Evolutionary conservation across 2,888 invertebrate species (phyloP).

Genomic region (Disparrhopalites patrizii): DNA sequence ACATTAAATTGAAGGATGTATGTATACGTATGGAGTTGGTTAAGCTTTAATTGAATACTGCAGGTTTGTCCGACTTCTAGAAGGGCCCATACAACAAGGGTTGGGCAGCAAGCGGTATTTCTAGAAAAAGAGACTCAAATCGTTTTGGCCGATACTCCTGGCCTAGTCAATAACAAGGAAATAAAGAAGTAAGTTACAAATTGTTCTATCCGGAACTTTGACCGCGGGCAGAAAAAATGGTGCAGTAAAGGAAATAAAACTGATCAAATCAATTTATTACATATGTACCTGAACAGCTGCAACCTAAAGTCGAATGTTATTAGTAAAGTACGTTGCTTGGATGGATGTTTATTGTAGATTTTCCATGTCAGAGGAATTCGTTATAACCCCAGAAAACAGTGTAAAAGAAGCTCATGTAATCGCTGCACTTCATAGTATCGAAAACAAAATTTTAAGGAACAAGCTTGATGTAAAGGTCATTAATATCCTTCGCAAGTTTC

Average conservation of each 20-base stretch:
- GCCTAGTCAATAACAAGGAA: constrained; percentile 69
- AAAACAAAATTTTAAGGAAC: constrained; percentile 65
- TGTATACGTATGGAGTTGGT: background rate
- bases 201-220: too few species aligned
- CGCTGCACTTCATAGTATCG: constrained; percentile 80
- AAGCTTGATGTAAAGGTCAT: constrained; percentile 66
- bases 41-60: constrained; percentile 27
- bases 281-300: too few species aligned
- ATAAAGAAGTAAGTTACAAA: constrained; percentile 61
- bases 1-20: background rate
- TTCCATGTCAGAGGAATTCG: constrained; percentile 59
- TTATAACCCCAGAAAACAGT: constrained; percentile 60
- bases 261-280: too few species aligned
- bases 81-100: constrained; percentile 87
- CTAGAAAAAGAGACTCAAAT: constrained; percentile 76
- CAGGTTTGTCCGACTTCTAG: constrained; percentile 85
- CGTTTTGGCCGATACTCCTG: constrained; percentile 90
- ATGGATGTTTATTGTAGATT: constrained; percentile 52
- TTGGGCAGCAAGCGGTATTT: constrained; percentile 67
- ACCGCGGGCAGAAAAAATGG: too few species aligned
- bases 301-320: too few species aligned
- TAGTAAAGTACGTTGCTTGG: too few species aligned
- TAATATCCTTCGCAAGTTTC: constrained; percentile 62
- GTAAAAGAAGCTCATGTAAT: constrained; percentile 71
- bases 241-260: too few species aligned